phyloP scores from a whole-genome alignment of 2,888 invertebrate species.

The Lasius platythorax region DNA sequence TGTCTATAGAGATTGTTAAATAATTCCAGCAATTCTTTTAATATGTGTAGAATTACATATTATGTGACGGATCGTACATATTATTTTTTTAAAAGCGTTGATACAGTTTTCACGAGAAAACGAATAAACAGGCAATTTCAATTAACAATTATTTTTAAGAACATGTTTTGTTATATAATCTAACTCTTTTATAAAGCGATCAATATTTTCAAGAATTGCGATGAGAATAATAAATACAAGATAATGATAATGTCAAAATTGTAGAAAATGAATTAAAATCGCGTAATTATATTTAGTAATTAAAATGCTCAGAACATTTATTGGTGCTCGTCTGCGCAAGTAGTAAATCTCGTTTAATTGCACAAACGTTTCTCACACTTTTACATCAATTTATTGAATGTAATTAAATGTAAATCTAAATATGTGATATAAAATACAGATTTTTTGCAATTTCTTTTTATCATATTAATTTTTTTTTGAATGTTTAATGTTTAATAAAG shows the following conservation, averaged over 20 bases:
- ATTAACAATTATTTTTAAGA: background rate
- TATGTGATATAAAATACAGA: constrained; percentile 16
- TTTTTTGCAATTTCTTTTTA: background rate
- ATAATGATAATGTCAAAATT: constrained; percentile 10
- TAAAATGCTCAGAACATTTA: constrained; percentile 58
- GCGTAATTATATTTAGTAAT: constrained; percentile 26
- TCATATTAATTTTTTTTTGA: background rate
- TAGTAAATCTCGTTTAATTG: constrained; percentile 61
- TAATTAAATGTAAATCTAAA: constrained; percentile 1
- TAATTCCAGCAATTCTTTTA: constrained; percentile 16
- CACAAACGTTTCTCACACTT: constrained; percentile 71
- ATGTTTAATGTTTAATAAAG: background rate
- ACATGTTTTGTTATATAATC: background rate
- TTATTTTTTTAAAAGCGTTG: constrained; percentile 25
- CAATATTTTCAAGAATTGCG: background rate
- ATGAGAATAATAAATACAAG: background rate
- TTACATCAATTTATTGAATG: constrained; percentile 5
- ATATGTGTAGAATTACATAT: background rate
- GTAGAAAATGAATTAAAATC: constrained; percentile 25
- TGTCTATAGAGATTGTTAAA: background rate
- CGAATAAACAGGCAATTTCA: constrained; percentile 14
- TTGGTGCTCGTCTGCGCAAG: constrained; percentile 76
- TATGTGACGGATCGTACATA: background rate
- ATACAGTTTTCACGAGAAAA: background rate
- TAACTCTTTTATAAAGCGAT: background rate